Evolutionary conservation across 2,113 vertebrate species (phyloP).

Genomic region (Alexandromys fortis): DNA sequence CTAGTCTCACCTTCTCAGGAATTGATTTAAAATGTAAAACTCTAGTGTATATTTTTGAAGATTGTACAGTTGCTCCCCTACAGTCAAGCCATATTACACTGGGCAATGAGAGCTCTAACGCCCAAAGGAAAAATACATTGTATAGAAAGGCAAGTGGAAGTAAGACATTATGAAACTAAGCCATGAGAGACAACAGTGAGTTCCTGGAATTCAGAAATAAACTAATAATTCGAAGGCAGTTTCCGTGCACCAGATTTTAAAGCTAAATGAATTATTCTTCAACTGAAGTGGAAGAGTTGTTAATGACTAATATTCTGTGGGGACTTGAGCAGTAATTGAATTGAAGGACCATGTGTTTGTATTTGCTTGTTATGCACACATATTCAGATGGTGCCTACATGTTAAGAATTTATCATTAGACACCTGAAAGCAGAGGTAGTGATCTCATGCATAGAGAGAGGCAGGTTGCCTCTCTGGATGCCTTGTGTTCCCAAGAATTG

Average conservation of each 20-base stretch:
- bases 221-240: conserved; percentile 6
- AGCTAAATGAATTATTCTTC: background rate
- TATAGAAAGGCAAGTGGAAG: background rate
- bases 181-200: background rate
- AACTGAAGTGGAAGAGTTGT: background rate
- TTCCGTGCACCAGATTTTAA: background rate
- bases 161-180: background rate
- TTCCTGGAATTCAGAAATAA: background rate
- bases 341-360: background rate
- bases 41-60: background rate
- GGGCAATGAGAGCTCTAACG: background rate
- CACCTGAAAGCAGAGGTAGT: background rate
- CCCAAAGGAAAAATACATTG: background rate
- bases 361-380: conserved; percentile 10
- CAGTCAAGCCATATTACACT: background rate
- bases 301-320: background rate
- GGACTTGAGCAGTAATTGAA: conserved; percentile 26
- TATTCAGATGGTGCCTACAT: background rate
- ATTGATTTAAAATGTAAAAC: background rate
- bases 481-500: background rate
- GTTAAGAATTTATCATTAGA: background rate
- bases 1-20: background rate
- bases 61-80: background rate
- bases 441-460: background rate
- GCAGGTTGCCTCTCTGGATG: background rate